A percentile compares a stretch with the other conserved stretches of the same genome.
Conservation (phyloP, 2,888 invertebrate genomes). For the Yponomeuta cagnagella region DNA sequence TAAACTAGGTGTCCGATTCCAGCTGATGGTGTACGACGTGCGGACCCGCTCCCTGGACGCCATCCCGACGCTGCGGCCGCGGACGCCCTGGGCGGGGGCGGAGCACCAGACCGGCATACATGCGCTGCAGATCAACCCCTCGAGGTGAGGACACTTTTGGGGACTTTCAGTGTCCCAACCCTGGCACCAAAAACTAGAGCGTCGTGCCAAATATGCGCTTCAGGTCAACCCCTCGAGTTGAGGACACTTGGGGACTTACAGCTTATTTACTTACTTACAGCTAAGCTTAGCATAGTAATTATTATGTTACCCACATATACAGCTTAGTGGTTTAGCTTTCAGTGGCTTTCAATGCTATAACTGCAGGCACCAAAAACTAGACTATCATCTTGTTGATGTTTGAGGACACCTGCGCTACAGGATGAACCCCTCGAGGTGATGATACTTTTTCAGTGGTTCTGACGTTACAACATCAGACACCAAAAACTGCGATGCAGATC, state of each 20-base stretch:
- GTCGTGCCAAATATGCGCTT: constrained; percentile 89
- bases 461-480: too few species aligned
- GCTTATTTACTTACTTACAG: too few species aligned
- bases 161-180: constrained; percentile 58
- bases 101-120: constrained; percentile 93
- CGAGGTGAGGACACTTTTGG: constrained; percentile 58
- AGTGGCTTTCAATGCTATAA: too few species aligned
- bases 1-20: constrained; percentile 17
- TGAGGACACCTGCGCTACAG: constrained; percentile 81
- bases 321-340: too few species aligned
- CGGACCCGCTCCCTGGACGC: constrained; percentile 89
- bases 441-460: too few species aligned
- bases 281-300: too few species aligned
- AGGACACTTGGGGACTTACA: constrained; percentile 33
- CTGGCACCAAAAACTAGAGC: constrained; percentile 79
- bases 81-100: constrained; percentile 68
- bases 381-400: too few species aligned
- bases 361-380: too few species aligned
- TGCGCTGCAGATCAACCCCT: constrained; percentile 95
- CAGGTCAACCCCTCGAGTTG: constrained; percentile 91
- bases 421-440: constrained; percentile 68
- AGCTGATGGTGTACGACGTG: constrained; percentile 95
- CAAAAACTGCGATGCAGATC: constrained; percentile 81
- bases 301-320: too few species aligned
- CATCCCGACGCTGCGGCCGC: constrained; percentile 88